phyloP scores from a whole-genome alignment of 2,797 vertebrate genomes.

The Echiichthys vipera region DNA sequence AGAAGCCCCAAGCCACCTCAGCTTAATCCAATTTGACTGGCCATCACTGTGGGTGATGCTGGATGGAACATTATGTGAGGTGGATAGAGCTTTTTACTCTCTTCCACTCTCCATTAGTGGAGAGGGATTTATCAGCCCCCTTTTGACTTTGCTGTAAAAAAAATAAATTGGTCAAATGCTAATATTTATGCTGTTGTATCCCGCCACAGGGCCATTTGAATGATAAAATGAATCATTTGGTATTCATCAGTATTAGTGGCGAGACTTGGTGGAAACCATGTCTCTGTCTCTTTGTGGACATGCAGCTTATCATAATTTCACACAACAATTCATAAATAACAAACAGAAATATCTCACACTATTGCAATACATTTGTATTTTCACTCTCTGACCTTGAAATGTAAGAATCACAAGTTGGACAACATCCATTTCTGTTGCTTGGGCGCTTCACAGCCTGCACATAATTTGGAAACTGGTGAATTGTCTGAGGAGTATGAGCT shows the following conservation, averaged over 20 bases:
- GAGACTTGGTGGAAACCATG: not conserved
- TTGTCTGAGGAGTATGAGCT: conserved; percentile 71
- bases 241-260: conserved; percentile 16
- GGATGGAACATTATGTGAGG: conserved; percentile 82
- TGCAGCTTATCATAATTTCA: not conserved
- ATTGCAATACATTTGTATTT: conserved; percentile 4
- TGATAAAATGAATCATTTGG: conserved; percentile 54
- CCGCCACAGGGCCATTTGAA: conserved; percentile 22
- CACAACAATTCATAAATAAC: not conserved
- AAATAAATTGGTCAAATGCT: conserved; percentile 69
- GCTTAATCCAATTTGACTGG: conserved; percentile 89
- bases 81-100: conserved; percentile 82
- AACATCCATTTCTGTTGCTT: conserved; percentile 51
- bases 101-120: conserved; percentile 80
- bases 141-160: conserved; percentile 69
- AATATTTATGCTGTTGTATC: conserved; percentile 47
- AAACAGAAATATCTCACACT: not conserved
- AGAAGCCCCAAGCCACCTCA: conserved; percentile 84
- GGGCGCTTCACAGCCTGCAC: conserved; percentile 54
- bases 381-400: conserved; percentile 52
- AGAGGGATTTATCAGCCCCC: conserved; percentile 76
- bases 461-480: conserved; percentile 68
- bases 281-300: not conserved
- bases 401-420: conserved; percentile 45
- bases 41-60: conserved; percentile 86